phyloP scores from a whole-genome alignment of 2,113 vertebrate species.

The Takifugu flavidus region DNA sequence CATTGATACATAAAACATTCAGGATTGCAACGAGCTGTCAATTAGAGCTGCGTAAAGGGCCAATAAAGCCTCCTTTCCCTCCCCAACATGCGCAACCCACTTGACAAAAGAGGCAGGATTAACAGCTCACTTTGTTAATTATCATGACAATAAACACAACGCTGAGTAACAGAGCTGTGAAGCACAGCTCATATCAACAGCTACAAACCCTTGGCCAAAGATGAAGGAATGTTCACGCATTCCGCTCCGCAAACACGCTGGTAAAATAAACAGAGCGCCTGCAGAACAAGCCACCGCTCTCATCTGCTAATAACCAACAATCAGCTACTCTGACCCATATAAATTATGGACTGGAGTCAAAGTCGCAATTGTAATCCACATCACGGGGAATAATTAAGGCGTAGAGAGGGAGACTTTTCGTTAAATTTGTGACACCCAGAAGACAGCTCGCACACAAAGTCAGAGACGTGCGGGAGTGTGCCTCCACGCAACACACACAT shows the following conservation, averaged over 20 bases:
- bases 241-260: conserved; percentile 63
- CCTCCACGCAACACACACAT: conserved; percentile 10
- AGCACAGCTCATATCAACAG: conserved; percentile 50
- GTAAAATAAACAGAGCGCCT: conserved; percentile 62
- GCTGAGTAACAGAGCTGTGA: conserved; percentile 34
- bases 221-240: conserved; percentile 61
- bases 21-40: neutral
- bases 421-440: conserved; percentile 63
- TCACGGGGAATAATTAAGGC: conserved; percentile 70
- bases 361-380: conserved; percentile 72
- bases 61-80: conserved; percentile 13
- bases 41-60: conserved; percentile 11
- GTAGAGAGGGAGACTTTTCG: conserved; percentile 48
- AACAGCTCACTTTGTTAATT: conserved; percentile 60
- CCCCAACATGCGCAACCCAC: conserved; percentile 27
- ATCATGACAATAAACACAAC: conserved; percentile 60
- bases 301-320: conserved; percentile 67
- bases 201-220: conserved; percentile 60
- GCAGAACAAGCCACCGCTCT: conserved; percentile 55
- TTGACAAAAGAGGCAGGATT: conserved; percentile 39
- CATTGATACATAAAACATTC: neutral
- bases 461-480: conserved; percentile 38
- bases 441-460: conserved; percentile 46
- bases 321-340: conserved; percentile 67
- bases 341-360: conserved; percentile 72